Evolutionary conservation across 2,888 invertebrate genomes (phyloP).

Genomic region (Xylophagus ater): DNA sequence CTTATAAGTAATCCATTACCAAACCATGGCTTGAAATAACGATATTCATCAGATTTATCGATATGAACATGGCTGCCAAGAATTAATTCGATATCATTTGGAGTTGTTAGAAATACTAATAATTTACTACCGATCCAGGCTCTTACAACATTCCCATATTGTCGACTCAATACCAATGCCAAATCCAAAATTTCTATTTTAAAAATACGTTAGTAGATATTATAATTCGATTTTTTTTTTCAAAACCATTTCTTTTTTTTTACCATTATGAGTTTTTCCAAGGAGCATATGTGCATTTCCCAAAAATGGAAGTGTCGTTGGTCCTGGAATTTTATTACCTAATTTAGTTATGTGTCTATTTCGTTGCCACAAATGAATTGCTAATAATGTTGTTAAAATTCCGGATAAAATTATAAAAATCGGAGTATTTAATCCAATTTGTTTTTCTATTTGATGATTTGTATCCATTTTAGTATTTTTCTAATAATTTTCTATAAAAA

Average conservation of each 20-base stretch:
- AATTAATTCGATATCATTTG: conserved; percentile 61
- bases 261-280: conserved; percentile 52
- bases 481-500: too few relatives aligned
- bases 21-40: conserved; percentile 69
- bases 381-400: conserved; percentile 31
- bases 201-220: not conserved
- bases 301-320: conserved; percentile 50
- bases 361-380: conserved; percentile 41
- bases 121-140: conserved; percentile 60
- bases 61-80: conserved; percentile 64
- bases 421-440: conserved; percentile 12
- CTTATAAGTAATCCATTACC: conserved; percentile 69
- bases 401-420: conserved; percentile 28
- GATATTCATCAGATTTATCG: conserved; percentile 61
- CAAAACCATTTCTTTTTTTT: conserved; percentile 20
- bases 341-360: conserved; percentile 45
- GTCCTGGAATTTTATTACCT: conserved; percentile 58
- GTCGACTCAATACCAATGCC: conserved; percentile 40
- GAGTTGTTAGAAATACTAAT: conserved; percentile 54
- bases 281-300: conserved; percentile 57
- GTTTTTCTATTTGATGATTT: too few relatives aligned
- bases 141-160: conserved; percentile 46
- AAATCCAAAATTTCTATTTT: conserved; percentile 47
- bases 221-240: not conserved
- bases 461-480: too few relatives aligned